phyloP scores from a whole-genome alignment of 64 coral and sea anemone species.

The Catalaphyllia jardinei region DNA sequence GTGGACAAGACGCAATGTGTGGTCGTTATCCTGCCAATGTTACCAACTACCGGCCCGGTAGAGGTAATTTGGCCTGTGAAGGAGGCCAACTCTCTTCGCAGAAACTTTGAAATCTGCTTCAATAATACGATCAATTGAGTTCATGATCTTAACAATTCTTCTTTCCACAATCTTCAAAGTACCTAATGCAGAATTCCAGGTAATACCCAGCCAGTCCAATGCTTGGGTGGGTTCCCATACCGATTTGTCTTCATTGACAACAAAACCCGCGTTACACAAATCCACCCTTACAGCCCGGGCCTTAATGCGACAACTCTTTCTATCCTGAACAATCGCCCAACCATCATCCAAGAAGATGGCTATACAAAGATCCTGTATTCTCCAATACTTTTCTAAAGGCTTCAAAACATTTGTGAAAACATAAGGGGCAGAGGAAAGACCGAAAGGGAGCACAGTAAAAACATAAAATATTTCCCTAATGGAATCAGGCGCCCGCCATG shows the following conservation, averaged over 20 bases:
- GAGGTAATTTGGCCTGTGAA: constrained; percentile 62
- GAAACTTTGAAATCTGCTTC: constrained; percentile 42
- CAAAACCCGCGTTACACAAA: too few relatives aligned
- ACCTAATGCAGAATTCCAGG: too few relatives aligned
- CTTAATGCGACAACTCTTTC: constrained; percentile 58
- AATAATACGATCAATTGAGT: constrained; percentile 24
- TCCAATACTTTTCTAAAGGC: constrained; percentile 64
- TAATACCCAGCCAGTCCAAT: constrained; percentile 57
- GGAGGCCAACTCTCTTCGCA: constrained; percentile 57
- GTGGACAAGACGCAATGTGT: too few relatives aligned
- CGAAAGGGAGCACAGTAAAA: too few relatives aligned
- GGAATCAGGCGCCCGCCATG: too few relatives aligned
- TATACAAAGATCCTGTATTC: constrained; percentile 41
- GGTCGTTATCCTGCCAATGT: too few relatives aligned
- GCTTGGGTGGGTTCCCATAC: constrained; percentile 25
- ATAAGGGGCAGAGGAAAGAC: constrained; percentile 11
- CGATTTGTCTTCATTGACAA: constrained; percentile 49
- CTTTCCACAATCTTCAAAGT: too few relatives aligned
- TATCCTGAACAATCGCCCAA: constrained; percentile 54
- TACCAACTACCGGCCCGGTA: too few relatives aligned
- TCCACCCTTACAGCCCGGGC: constrained; percentile 47
- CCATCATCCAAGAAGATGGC: too few relatives aligned
- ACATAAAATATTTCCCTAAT: not conserved
- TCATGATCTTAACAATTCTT: constrained; percentile 52
- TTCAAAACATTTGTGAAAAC: constrained; percentile 64